Evolutionary conservation across 2,113 vertebrate species (phyloP).

Genomic region (Leptocoma aspasia): DNA sequence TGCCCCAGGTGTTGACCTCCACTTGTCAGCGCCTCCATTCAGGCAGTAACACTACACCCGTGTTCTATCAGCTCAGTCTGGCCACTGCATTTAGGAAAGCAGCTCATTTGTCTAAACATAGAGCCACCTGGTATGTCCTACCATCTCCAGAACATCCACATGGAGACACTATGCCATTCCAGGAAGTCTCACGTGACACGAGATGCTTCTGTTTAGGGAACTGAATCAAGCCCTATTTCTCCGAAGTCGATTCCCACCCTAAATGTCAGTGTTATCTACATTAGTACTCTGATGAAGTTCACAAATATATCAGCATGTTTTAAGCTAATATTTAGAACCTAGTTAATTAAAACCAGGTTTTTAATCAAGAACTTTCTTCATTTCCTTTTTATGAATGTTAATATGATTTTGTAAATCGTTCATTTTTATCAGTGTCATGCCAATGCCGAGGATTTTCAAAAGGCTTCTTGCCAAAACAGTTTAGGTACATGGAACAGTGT

Average conservation of each 20-base stretch:
- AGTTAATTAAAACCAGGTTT: conserved; percentile 21
- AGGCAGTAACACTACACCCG: not conserved
- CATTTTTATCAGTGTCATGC: conserved; percentile 15
- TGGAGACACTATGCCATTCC: not conserved
- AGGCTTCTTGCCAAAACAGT: not conserved
- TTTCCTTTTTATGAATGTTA: conserved; percentile 31
- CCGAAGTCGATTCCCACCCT: not conserved
- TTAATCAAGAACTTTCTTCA: conserved; percentile 21
- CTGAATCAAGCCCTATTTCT: not conserved
- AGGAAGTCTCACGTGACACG: not conserved
- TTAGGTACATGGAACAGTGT: not conserved
- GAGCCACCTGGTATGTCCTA: not conserved
- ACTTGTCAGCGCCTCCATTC: not conserved
- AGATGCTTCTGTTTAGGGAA: not conserved
- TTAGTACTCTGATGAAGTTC: conserved; percentile 20
- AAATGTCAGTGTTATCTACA: conserved; percentile 6
- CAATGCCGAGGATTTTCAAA: not conserved
- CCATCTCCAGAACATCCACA: not conserved
- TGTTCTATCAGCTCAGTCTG: not conserved
- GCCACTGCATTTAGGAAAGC: not conserved
- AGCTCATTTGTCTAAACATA: not conserved
- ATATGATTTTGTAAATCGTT: conserved; percentile 25
- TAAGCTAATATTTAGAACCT: conserved; percentile 14
- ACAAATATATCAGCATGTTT: conserved; percentile 28
- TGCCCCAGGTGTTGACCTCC: not conserved